Evolutionary conservation across 2,888 invertebrate genomes (phyloP), one percentile per base, ranked within the genome.

Genomic region (Ernsta delagoae): DNA sequence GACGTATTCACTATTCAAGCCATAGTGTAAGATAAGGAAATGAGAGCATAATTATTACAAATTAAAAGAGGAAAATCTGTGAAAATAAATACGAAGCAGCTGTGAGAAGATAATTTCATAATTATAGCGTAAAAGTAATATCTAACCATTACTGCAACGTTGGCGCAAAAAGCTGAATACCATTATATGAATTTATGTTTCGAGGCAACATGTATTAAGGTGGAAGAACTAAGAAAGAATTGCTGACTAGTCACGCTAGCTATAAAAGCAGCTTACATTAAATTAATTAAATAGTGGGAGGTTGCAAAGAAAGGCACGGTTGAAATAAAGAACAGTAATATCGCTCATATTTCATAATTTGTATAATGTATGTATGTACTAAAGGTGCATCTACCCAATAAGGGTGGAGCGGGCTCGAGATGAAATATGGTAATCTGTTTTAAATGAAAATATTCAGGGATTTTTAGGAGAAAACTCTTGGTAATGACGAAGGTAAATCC

Each of bases 381-480:
- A 67, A 56, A 67, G 67, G 56, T 67, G 67, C 67, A 67, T 61
- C 56, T 61, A 56, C 61, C 56, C 67, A n/a, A 36, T 39, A 50
- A 50, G 43, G 53, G 60, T 43, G 53, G 53, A 60, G 50, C 48
- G 61, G 56, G 67, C 56, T 62, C 67, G 43, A 67, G 61, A 67
- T 67, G 67, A 67, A 67, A 67, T 67, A 67, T 67, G 67, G 67
- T 67, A 67, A 67, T 67, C 61, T 67, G 67, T 56, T 67, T 67
- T 67, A 67, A 67, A 67, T 67, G 67, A 67, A 67, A 67, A 67
- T 67, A 67, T 62, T 67, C 67, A 62, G 61, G 67, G 67, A 67
- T 67, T 67, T 45, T 67, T 62, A 67, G 61, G 61, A 48, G 67
- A 34, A 45, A 62, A 61, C 60, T 67, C 66, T 61, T 39, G 66